Conservation (phyloP, 2,888 invertebrate species). For the Cosmia pyralina region DNA sequence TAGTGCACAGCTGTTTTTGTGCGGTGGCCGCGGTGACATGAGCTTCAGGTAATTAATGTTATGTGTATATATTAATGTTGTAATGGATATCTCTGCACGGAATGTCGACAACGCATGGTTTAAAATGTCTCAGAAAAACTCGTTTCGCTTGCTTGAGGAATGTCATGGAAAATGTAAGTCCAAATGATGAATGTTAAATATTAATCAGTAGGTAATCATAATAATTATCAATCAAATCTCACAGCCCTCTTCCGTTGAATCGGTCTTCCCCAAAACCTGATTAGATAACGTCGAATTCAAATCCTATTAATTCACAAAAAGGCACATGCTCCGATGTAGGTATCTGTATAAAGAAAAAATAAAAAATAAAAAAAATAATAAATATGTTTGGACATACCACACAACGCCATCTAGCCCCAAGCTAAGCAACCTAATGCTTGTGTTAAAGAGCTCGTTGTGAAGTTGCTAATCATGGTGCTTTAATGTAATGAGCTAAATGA, state of each 20-base stretch:
- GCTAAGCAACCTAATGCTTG: too few species aligned
- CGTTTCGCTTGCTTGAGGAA: neutral
- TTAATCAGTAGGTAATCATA: neutral
- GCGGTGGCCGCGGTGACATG: neutral
- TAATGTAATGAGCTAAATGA: neutral
- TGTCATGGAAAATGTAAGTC: neutral
- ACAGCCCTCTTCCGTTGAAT: neutral
- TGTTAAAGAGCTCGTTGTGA: neutral
- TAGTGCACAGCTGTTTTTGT: conserved; percentile 13
- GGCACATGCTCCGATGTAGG: neutral
- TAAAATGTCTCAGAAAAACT: neutral
- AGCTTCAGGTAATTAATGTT: conserved; percentile 6
- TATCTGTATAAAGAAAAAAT: neutral
- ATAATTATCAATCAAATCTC: neutral
- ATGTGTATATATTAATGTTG: conserved; percentile 24
- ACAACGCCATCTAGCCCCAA: too few species aligned
- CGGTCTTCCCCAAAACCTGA: too few species aligned
- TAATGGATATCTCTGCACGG: conserved; percentile 16
- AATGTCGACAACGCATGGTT: conserved; percentile 1
- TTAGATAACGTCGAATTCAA: neutral
- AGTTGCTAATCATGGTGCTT: neutral
- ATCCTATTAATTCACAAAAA: neutral
- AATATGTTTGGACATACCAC: too few species aligned
- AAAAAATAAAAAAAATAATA: too few species aligned
- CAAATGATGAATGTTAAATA: neutral